Evolutionary conservation across 1,140 invertebrate species (phyloP), one percentile per base, ranked within the genome.

Genomic region (Rhagoletis zephyria): DNA sequence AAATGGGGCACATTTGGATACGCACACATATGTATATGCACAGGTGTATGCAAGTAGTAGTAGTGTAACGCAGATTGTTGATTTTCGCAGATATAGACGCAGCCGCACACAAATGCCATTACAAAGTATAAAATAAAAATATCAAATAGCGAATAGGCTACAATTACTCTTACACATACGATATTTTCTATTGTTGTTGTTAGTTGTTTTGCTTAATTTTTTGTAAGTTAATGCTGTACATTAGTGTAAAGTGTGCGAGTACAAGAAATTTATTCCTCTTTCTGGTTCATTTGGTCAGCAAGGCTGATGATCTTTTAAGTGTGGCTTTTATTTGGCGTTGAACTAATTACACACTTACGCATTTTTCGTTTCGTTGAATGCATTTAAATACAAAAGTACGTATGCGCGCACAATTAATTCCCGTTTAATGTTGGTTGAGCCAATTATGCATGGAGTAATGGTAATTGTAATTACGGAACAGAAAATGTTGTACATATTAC

Each of bases 291-390:
- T 81, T 81, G 74, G 45, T 12, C 74, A 56, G 74, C n/a, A 51
- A 51, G 2, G 51, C 74, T 81, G 74, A 81, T 81, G 74, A n/a
- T 14, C 74, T 81, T 81, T 81, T 81, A 81, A 81, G 74, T 81
- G 74, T 81, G 48, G 48, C 74, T 81, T 81, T 81, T 81, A 48
- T 81, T 56, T 56, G 48, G 16, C 74, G 45, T 3, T 81, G 74
- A 81, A 81, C 74, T 81, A 81, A 81, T 81, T 81, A 81, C 74
- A 81, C 74, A 59, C 74, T 10, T 7, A 56, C 51, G 10, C 51
- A 56, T 10, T 30, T 30, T 77, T 77, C 48, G 40, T 77, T 4
- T 42, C 51, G n/a, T 19, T 81, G 45, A 40, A 10, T 40, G 10
- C 5, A 45, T 70, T 14, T 42, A 45, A 10, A 42, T 45, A 42